Percentiles rank a stretch among this genome's conserved stretches.
phyloP scores from a whole-genome alignment of 2,113 vertebrate genomes.

The Columba livia region DNA sequence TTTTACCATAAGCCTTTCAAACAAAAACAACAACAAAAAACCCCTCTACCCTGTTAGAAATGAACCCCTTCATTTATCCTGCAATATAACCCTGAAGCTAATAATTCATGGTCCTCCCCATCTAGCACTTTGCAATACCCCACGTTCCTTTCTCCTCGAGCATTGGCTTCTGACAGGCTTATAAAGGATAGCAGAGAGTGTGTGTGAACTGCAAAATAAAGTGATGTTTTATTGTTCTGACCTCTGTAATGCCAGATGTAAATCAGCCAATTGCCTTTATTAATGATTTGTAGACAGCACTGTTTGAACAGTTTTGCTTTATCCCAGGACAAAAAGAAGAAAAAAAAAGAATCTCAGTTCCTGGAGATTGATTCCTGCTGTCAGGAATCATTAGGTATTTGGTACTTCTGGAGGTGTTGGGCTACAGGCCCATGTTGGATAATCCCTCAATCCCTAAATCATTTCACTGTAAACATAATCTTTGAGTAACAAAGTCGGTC shows the following conservation, averaged over 20 bases:
- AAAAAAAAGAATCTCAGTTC: neutral
- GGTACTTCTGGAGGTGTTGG: conserved; percentile 45
- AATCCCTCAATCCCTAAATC: conserved; percentile 70
- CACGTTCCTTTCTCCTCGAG: neutral
- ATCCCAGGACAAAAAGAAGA: neutral
- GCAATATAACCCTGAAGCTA: neutral
- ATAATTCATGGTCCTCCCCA: neutral
- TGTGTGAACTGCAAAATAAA: conserved; percentile 30
- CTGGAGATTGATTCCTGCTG: conserved; percentile 15
- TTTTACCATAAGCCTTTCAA: neutral
- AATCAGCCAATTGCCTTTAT: conserved; percentile 47
- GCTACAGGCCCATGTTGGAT: conserved; percentile 43
- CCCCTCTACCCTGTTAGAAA: neutral
- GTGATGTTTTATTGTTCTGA: conserved; percentile 47
- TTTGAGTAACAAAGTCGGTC: conserved; percentile 45
- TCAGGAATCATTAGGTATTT: conserved; percentile 53
- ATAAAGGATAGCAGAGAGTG: conserved; percentile 11
- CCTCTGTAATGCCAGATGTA: conserved; percentile 30
- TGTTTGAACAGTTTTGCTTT: conserved; percentile 24
- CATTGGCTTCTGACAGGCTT: neutral
- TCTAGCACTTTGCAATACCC: neutral
- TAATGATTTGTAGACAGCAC: conserved; percentile 42
- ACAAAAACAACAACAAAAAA: neutral
- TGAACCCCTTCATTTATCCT: neutral
- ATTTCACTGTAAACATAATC: conserved; percentile 66